Percentiles rank a stretch among this genome's conserved stretches.
phyloP scores from a whole-genome alignment of 2,797 vertebrate species.

The Rhynchonycteris naso region DNA sequence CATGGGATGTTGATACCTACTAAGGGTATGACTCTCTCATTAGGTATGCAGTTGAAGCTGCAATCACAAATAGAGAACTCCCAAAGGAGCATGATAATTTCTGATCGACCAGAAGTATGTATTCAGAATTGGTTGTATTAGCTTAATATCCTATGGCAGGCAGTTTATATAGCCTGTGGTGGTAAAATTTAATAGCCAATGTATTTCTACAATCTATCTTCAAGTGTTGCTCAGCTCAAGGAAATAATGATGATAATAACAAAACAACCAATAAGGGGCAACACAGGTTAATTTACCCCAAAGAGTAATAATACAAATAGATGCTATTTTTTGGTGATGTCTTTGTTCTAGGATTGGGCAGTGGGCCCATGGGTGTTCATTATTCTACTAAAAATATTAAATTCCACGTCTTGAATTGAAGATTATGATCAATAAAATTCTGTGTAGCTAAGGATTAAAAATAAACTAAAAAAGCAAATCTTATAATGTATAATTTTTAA shows the following conservation, averaged over 20 bases:
- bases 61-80: not conserved
- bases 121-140: not conserved
- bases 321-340: not conserved
- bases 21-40: not conserved
- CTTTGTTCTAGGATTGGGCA: not conserved
- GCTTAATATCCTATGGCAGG: not conserved
- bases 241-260: not conserved
- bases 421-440: not conserved
- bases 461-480: not conserved
- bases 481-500: not conserved
- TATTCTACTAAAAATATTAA: conserved; percentile 40
- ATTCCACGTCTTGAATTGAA: not conserved
- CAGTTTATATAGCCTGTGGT: not conserved
- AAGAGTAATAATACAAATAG: not conserved
- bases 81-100: not conserved
- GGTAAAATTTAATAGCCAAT: not conserved
- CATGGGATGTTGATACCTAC: not conserved
- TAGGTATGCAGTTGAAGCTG: not conserved
- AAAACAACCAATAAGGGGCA: not conserved
- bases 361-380: not conserved
- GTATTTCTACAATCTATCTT: not conserved
- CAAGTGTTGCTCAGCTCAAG: not conserved
- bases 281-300: not conserved
- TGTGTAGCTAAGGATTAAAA: not conserved
- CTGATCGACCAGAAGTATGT: not conserved